These are phyloP conservation scores for Ennomos erosarius DNA, from an alignment of 2,888 invertebrate species.

Conservation along the genomic window DNA sequence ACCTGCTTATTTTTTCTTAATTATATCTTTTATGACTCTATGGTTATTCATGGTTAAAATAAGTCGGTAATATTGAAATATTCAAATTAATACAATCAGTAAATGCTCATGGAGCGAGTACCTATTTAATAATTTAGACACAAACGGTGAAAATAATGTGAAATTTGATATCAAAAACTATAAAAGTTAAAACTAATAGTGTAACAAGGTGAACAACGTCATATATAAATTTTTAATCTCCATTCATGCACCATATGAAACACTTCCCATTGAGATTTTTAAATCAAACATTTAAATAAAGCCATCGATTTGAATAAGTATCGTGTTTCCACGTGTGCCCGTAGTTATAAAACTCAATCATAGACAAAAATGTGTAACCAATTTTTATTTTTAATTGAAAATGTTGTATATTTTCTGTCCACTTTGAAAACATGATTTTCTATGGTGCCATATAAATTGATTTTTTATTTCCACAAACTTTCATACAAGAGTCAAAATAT, in stretches of 20 bases:
- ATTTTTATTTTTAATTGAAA: conserved; percentile 44
- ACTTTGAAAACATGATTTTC: conserved; percentile 40
- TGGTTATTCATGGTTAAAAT: conserved; percentile 16
- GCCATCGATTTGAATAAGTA: conserved; percentile 44
- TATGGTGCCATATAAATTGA: conserved; percentile 45
- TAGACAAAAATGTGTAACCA: conserved; percentile 41
- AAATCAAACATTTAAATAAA: conserved; percentile 43
- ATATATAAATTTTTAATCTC: conserved; percentile 40
- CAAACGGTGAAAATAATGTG: conserved; percentile 37
- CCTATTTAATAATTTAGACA: conserved; percentile 24
- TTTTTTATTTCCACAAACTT: conserved; percentile 38
- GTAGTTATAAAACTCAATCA: conserved; percentile 42
- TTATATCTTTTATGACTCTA: conserved; percentile 10
- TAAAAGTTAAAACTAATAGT: conserved; percentile 42
- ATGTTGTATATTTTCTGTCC: conserved; percentile 36
- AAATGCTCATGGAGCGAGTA: conserved; percentile 22
- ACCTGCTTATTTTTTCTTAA: neutral
- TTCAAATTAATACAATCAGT: conserved; percentile 24
- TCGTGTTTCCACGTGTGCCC: conserved; percentile 42
- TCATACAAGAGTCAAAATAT: conserved; percentile 51
- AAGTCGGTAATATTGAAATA: conserved; percentile 5
- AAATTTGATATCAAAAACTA: conserved; percentile 39
- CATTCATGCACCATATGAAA: conserved; percentile 39
- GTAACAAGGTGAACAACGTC: conserved; percentile 37
- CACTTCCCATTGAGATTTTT: conserved; percentile 39